Evolutionary conservation across 2,888 invertebrate genomes (phyloP).

Genomic region (Stegophylla sp.): DNA sequence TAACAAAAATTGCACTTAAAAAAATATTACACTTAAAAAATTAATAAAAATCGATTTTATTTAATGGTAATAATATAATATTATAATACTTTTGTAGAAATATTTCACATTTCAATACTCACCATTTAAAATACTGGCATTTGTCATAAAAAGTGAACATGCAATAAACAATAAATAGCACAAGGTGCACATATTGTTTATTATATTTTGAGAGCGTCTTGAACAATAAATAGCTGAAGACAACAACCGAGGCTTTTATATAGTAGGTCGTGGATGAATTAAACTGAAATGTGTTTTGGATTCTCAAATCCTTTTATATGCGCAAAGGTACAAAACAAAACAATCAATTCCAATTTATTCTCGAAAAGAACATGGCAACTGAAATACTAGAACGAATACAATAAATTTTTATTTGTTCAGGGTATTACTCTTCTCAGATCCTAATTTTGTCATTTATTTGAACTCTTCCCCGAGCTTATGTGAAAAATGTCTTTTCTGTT

Average conservation of each 20-base stretch:
- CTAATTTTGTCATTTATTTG: conserved; percentile 41
- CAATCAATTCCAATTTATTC: conserved; percentile 56
- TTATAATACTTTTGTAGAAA: neutral
- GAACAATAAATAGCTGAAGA: neutral
- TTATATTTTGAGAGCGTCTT: neutral
- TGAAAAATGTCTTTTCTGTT: conserved; percentile 28
- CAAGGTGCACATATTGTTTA: conserved; percentile 26
- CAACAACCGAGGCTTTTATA: conserved; percentile 6
- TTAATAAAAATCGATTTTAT: too few relatives aligned
- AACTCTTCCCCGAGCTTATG: conserved; percentile 11
- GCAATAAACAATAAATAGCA: conserved; percentile 31
- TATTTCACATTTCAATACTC: neutral
- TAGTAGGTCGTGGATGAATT: conserved; percentile 6
- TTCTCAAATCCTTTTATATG: conserved; percentile 41
- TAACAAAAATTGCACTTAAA: too few relatives aligned
- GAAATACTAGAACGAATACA: conserved; percentile 36
- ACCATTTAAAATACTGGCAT: conserved; percentile 37
- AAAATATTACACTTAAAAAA: too few relatives aligned
- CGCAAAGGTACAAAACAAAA: conserved; percentile 49
- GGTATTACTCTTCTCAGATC: conserved; percentile 33
- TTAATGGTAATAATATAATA: too few relatives aligned
- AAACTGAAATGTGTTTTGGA: conserved; percentile 31
- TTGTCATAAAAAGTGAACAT: conserved; percentile 26
- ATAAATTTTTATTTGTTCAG: conserved; percentile 50
- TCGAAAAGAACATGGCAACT: neutral